Conservation (phyloP, 64 coral and sea anemone species). For the Actinia equina region DNA sequence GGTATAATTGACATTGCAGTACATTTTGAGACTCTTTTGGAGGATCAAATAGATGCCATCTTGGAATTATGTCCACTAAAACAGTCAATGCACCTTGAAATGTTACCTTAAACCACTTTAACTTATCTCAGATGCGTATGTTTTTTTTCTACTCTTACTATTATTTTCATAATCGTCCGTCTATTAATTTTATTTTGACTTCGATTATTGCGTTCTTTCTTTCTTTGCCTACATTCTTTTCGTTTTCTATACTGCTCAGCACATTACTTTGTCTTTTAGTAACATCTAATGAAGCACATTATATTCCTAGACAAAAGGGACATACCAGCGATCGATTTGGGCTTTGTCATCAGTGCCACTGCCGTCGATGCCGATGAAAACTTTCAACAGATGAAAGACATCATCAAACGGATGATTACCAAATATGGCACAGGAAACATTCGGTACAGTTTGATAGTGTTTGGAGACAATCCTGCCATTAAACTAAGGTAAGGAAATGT, state of each 20-base stretch:
- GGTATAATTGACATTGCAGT: no score
- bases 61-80: no score
- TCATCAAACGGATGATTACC: constrained; percentile 32
- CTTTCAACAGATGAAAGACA: constrained; percentile 48
- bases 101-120: no score
- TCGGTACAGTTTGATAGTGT: constrained; percentile 42
- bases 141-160: no score
- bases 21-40: no score
- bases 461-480: constrained; percentile 48
- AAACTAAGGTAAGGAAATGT: background rate
- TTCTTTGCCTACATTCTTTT: background rate
- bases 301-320: constrained; percentile 30
- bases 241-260: background rate
- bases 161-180: no score
- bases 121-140: no score
- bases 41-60: no score
- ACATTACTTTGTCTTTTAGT: background rate
- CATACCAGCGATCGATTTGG: constrained; percentile 44
- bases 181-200: no score
- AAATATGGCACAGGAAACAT: constrained; percentile 43
- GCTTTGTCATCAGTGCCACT: constrained; percentile 62
- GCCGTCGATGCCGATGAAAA: constrained; percentile 23
- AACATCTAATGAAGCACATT: background rate
- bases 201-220: background rate
- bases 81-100: no score